Base-by-base conservation (phyloP, 2,888 invertebrate species). In the Embidobia sp. region DNA sequence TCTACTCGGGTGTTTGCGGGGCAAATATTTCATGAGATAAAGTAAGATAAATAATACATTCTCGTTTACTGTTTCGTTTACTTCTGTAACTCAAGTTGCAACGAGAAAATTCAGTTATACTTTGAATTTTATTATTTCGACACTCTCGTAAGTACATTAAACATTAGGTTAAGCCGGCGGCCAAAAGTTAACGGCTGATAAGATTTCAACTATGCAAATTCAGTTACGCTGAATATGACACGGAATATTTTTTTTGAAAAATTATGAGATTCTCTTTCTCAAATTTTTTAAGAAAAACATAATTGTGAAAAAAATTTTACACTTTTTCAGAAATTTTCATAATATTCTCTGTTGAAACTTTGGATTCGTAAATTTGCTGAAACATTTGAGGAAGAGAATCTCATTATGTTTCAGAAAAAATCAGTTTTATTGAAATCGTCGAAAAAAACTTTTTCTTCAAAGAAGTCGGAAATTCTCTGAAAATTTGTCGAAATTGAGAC, bases 151-250 rank as follows among this genome's bases (percentile, higher is more conserved):
- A 48, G 37, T 37, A 61, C 22, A 19, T 37, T 37, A 42, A 51
- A 42, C 19, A 35, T 59, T 63, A 33, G 27, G 26, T 42, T 40
- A 63, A 49, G 42, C 31, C 18, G 1, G 35, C 22, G 22, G 29
- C 16, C 42, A 42, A 49, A 69, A 69, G 27, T 69, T 40, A 57
- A 59, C 7, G 10, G 16, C 22, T 48, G 63, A 57, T 64, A 42
- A 73, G 57, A 64, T 73, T 48, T 49, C 48, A 73, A 64, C 55
- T 64, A 73, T 64, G 73, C 31, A 64, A 73, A 73, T 73, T 31
- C n/a, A 0, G 16, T 44, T 33, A 31, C 40, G 33, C 31, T 37
- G 51, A 49, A 44, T 48, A 37, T 19, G 44, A 42, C 46, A n/a
- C 7, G 29, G n/a, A 66, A 19, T 37, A 37, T 35, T 57, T 48